A percentile compares a stretch with the other conserved stretches of the same genome.
Conservation (phyloP, 2,797 vertebrate genomes). For the Diceros bicornis region DNA sequence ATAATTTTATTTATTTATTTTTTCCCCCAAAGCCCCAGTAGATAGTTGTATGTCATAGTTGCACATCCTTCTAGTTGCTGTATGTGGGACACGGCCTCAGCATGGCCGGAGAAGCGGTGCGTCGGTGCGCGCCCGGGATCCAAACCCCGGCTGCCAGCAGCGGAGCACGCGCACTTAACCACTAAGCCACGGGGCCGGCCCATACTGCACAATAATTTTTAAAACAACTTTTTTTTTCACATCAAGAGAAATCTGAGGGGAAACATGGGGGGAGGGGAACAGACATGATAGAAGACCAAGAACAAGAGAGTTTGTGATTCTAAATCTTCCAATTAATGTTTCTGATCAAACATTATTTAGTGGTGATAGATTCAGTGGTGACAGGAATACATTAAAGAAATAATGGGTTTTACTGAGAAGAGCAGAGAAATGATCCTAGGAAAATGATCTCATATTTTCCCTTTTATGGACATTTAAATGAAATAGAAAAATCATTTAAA, state of each 20-base stretch:
- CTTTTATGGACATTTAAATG: not conserved
- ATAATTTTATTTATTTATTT: too few species aligned
- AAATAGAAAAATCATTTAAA: conserved; percentile 50
- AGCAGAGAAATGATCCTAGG: not conserved
- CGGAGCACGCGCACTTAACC: too few species aligned
- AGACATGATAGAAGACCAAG: not conserved
- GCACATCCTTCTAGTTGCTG: too few species aligned
- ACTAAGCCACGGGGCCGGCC: too few species aligned
- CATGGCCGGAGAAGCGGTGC: too few species aligned
- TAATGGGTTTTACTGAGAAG: not conserved
- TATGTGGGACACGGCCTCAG: too few species aligned
- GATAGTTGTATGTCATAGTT: too few species aligned
- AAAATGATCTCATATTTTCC: not conserved
- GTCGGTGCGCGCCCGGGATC: too few species aligned
- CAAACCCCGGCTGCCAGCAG: too few species aligned
- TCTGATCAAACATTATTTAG: not conserved
- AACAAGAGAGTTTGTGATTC: not conserved
- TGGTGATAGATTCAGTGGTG: not conserved
- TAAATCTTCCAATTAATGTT: not conserved
- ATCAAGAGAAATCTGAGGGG: not conserved
- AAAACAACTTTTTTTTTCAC: not conserved
- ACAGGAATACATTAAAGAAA: not conserved
- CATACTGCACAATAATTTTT: not conserved
- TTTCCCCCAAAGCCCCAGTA: too few species aligned
- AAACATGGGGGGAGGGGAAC: not conserved